A percentile compares a stretch with the other conserved stretches of the same genome.
These are phyloP conservation scores for Anguilla marmorata DNA, from an alignment of 2,797 vertebrate species.

Conservation along the genomic window DNA sequence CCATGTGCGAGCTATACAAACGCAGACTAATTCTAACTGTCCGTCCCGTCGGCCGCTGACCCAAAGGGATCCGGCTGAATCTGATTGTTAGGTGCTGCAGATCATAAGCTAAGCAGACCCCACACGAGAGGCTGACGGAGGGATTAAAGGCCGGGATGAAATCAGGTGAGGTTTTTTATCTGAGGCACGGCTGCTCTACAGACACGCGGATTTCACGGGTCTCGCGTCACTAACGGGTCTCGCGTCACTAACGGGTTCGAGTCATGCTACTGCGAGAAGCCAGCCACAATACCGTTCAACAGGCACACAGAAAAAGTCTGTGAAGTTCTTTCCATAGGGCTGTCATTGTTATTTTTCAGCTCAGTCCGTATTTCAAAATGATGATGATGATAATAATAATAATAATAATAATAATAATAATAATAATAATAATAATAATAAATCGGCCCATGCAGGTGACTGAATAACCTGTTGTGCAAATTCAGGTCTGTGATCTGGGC, in stretches of 20 bases:
- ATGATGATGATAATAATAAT: too few relatives aligned
- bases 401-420: too few relatives aligned
- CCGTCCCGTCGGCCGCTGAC: neutral
- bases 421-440: too few relatives aligned
- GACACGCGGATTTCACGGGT: neutral
- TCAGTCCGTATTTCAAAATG: too few relatives aligned
- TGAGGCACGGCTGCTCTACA: neutral
- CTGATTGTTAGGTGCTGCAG: neutral
- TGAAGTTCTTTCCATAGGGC: neutral
- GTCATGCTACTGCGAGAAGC: neutral
- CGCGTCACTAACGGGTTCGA: neutral
- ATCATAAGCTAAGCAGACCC: conserved; percentile 2
- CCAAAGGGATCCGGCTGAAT: neutral
- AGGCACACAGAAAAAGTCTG: neutral
- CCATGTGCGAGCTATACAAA: neutral
- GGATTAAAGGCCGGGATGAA: neutral
- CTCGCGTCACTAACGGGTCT: neutral
- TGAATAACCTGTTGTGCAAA: too few relatives aligned
- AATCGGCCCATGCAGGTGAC: too few relatives aligned
- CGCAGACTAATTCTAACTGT: neutral
- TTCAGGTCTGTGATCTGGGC: too few relatives aligned
- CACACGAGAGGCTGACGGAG: neutral
- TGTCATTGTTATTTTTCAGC: neutral
- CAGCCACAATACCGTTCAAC: neutral
- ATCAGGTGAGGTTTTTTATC: neutral